Evolutionary conservation across 2,797 vertebrate genomes (phyloP).

Genomic region (Mus caroli): DNA sequence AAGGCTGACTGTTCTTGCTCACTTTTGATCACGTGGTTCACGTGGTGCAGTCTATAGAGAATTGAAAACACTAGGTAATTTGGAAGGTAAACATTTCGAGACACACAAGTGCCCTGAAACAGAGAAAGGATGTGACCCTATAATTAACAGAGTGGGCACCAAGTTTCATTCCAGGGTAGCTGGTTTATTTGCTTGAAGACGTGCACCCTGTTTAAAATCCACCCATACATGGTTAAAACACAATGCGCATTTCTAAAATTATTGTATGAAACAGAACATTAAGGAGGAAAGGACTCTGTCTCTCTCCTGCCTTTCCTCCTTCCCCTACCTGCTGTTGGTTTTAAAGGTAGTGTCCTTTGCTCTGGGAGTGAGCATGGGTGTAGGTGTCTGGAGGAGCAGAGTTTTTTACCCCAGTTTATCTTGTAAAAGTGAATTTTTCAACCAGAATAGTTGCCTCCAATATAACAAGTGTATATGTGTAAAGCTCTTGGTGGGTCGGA

Average conservation of each 20-base stretch:
- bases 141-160: background rate
- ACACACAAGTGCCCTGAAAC: background rate
- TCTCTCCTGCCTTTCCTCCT: background rate
- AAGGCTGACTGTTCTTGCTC: background rate
- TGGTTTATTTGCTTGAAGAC: background rate
- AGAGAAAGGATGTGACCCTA: background rate
- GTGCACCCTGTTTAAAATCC: background rate
- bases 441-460: background rate
- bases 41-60: background rate
- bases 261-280: background rate
- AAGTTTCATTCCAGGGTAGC: background rate
- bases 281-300: background rate
- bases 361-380: too few species aligned
- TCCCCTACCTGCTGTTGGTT: background rate
- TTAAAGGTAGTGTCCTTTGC: background rate
- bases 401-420: background rate
- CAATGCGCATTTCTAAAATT: background rate
- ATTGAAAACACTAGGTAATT: background rate
- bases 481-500: background rate
- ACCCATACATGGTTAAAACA: background rate
- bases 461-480: rapidly evolving
- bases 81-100: background rate
- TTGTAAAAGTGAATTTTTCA: background rate
- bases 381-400: background rate
- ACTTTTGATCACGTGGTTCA: background rate